Conservation (phyloP, 2,113 vertebrate genomes). For the Ibidorhyncha struthersii region DNA sequence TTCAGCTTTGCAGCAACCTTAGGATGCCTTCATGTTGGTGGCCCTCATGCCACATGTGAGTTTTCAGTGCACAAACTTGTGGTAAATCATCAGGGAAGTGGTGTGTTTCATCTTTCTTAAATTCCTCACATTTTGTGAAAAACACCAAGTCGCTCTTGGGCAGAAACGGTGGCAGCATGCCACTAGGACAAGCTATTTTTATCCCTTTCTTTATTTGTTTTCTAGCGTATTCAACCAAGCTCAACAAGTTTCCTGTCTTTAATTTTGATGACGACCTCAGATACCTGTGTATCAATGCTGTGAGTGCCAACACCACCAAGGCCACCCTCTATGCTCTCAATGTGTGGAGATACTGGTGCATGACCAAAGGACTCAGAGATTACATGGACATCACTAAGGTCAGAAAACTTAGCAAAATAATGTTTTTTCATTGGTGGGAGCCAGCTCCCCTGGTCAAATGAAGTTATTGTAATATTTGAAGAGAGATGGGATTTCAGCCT, state of each 20-base stretch:
- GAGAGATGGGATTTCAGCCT: background rate
- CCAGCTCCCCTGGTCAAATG: background rate
- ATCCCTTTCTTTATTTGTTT: constrained; percentile 61
- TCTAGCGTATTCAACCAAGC: constrained; percentile 69
- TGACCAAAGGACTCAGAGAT: constrained; percentile 64
- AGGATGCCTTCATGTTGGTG: background rate
- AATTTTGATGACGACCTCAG: constrained; percentile 67
- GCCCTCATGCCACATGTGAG: background rate
- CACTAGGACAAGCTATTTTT: constrained; percentile 8
- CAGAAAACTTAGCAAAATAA: background rate
- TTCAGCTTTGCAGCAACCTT: background rate
- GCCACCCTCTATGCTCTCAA: constrained; percentile 39
- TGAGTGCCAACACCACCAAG: constrained; percentile 67
- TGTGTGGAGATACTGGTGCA: constrained; percentile 61
- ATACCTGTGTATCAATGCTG: constrained; percentile 56
- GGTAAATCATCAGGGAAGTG: background rate
- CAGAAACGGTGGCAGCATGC: background rate
- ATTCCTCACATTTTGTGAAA: background rate
- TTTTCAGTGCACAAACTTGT: background rate
- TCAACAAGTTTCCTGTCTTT: constrained; percentile 71
- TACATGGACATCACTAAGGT: constrained; percentile 65
- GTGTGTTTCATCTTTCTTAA: background rate
- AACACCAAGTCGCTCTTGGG: background rate
- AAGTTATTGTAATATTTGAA: background rate
- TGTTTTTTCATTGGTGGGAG: background rate